phyloP scores from a whole-genome alignment of 2,888 invertebrate species.

The Pegoplata infirma region DNA sequence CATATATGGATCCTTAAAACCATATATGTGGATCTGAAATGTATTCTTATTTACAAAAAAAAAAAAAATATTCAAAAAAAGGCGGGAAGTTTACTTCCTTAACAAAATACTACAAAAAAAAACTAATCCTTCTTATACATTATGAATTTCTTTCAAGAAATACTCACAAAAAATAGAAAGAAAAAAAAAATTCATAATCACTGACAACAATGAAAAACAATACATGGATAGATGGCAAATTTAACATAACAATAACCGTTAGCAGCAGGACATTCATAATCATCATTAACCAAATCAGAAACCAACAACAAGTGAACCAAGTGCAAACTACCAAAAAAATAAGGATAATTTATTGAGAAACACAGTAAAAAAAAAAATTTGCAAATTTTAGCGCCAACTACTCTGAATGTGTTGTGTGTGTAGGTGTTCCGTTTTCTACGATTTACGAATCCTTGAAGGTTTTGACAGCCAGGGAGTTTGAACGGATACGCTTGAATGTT shows the following conservation, averaged over 20 bases:
- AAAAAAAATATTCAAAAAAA: slow-evolving; percentile 51
- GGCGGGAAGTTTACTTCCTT: slow-evolving; percentile 62
- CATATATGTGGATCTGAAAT: slow-evolving; percentile 17
- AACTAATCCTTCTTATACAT: slow-evolving; percentile 49
- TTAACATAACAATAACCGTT: slow-evolving; percentile 59
- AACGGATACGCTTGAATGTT: slow-evolving; percentile 35
- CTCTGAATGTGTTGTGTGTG: too few relatives aligned
- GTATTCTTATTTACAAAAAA: background rate
- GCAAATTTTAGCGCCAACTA: slow-evolving; percentile 57
- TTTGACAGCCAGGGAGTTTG: slow-evolving; percentile 27
- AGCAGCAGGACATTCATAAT: slow-evolving; percentile 57
- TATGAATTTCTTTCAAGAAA: slow-evolving; percentile 5
- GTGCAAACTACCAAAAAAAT: background rate
- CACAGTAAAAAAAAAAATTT: slow-evolving; percentile 20
- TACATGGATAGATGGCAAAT: slow-evolving; percentile 26
- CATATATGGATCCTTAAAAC: slow-evolving; percentile 8
- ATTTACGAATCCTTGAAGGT: slow-evolving; percentile 37
- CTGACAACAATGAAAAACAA: slow-evolving; percentile 52
- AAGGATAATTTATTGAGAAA: slow-evolving; percentile 22
- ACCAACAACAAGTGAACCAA: slow-evolving; percentile 46
- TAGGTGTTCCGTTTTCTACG: slow-evolving; percentile 3
- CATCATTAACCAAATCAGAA: slow-evolving; percentile 37
- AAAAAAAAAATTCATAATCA: slow-evolving; percentile 47
- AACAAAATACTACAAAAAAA: slow-evolving; percentile 27
- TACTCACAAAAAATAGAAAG: too few relatives aligned